A percentile compares a stretch with the other conserved stretches of the same genome.
phyloP scores from a whole-genome alignment of 2,797 vertebrate genomes.

The Sphaeramia orbicularis region DNA sequence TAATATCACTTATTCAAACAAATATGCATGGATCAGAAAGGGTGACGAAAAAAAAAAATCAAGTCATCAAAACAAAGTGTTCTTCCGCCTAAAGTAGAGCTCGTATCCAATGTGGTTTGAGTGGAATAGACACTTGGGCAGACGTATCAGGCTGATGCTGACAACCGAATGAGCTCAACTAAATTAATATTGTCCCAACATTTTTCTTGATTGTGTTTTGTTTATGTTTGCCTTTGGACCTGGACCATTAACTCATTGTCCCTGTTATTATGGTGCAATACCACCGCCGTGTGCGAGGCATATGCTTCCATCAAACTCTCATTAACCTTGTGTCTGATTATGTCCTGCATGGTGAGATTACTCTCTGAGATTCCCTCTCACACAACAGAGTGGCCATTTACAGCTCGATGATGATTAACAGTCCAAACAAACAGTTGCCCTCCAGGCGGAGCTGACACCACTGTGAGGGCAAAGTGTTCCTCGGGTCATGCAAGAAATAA shows the following conservation, averaged over 20 bases:
- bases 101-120: slow-evolving; percentile 31
- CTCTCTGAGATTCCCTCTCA: slow-evolving; percentile 68
- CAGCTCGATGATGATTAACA: slow-evolving; percentile 78
- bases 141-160: slow-evolving; percentile 39
- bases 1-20: slow-evolving; percentile 65
- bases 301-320: slow-evolving; percentile 86
- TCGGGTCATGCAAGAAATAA: slow-evolving; percentile 18
- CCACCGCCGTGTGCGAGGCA: slow-evolving; percentile 68
- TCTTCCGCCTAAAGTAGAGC: slow-evolving; percentile 23
- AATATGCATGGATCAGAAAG: slow-evolving; percentile 62
- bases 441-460: slow-evolving; percentile 52
- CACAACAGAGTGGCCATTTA: slow-evolving; percentile 75
- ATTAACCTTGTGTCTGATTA: slow-evolving; percentile 86
- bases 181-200: slow-evolving; percentile 65
- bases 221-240: slow-evolving; percentile 77
- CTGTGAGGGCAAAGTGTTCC: slow-evolving; percentile 38
- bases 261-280: slow-evolving; percentile 70
- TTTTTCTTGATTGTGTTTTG: slow-evolving; percentile 76
- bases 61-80: slow-evolving; percentile 24
- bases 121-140: slow-evolving; percentile 19
- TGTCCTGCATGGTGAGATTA: slow-evolving; percentile 74
- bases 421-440: slow-evolving; percentile 74
- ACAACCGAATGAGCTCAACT: slow-evolving; percentile 50
- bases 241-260: slow-evolving; percentile 78
- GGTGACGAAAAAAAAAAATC: slow-evolving; percentile 49